These are phyloP conservation scores for Euwallacea fornicatus DNA, from an alignment of 1,140 invertebrate genomes.

Conservation along the genomic window DNA sequence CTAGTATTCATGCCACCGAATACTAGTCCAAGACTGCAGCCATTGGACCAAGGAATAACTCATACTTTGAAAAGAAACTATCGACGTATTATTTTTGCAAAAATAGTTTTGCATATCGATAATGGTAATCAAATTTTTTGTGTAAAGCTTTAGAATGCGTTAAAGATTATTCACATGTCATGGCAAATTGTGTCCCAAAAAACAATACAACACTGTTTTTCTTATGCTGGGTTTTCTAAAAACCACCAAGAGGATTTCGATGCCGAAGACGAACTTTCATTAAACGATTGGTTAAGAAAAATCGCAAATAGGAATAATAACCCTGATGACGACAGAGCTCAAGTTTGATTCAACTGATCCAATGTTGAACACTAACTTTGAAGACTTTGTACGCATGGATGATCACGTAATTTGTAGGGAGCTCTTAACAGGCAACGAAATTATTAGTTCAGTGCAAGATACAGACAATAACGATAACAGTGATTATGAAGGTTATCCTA, in stretches of 20 bases:
- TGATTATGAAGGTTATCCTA: too few species aligned
- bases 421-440: too few species aligned
- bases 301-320: background rate
- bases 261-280: slow-evolving; percentile 12
- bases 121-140: slow-evolving; percentile 1
- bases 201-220: slow-evolving; percentile 9
- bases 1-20: slow-evolving; percentile 42
- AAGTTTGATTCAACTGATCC: background rate
- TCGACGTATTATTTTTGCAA: slow-evolving; percentile 7
- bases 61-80: slow-evolving; percentile 37
- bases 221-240: background rate
- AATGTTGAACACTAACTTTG: background rate
- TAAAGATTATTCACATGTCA: slow-evolving; percentile 17
- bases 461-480: too few species aligned
- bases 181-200: slow-evolving; percentile 12
- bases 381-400: background rate
- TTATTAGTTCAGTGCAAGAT: too few species aligned
- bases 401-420: background rate
- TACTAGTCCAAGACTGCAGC: slow-evolving; percentile 36
- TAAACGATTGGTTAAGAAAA: slow-evolving; percentile 13
- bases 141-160: slow-evolving; percentile 10
- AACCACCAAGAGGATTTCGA: background rate
- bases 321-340: background rate
- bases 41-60: slow-evolving; percentile 43
- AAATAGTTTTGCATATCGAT: slow-evolving; percentile 3